Evolutionary conservation across 1,140 invertebrate genomes (phyloP).

Genomic region (Battus philenor): DNA sequence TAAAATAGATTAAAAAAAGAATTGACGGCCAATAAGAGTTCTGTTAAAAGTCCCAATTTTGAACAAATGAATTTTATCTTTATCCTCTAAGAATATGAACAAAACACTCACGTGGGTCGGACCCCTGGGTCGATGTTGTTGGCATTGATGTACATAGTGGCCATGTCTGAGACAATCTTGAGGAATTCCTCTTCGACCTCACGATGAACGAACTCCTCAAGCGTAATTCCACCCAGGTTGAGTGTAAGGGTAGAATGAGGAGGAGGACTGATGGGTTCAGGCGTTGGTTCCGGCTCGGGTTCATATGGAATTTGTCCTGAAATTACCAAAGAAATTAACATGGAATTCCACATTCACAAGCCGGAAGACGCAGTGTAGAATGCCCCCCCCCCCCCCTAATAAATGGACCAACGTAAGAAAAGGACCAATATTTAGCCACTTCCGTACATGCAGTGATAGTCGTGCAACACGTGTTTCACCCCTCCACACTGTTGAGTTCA

Average conservation of each 20-base stretch:
- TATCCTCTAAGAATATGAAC: background rate
- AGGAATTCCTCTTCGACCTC: conserved; percentile 40
- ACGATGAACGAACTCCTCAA: conserved; percentile 27
- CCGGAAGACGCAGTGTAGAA: background rate
- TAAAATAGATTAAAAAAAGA: no score
- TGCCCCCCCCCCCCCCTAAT: no score
- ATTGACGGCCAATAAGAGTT: no score
- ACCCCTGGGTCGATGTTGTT: conserved; percentile 42
- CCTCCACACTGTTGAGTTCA: no score
- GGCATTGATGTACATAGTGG: conserved; percentile 49
- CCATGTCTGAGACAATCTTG: conserved; percentile 52
- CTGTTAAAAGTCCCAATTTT: no score
- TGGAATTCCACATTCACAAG: background rate
- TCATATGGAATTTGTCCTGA: conserved; percentile 23
- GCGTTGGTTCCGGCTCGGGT: conserved; percentile 26
- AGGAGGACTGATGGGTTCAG: conserved; percentile 22
- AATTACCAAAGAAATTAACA: conserved; percentile 2
- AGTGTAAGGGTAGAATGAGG: conserved; percentile 30
- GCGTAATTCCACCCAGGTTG: conserved; percentile 36
- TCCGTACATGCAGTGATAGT: no score
- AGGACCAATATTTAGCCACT: no score
- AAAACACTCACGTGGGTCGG: conserved; percentile 42
- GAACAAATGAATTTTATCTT: no score
- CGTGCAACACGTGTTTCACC: no score
- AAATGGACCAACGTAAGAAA: no score